Conservation (phyloP, 2,888 invertebrate genomes). For the Cheiracanthium punctorium region DNA sequence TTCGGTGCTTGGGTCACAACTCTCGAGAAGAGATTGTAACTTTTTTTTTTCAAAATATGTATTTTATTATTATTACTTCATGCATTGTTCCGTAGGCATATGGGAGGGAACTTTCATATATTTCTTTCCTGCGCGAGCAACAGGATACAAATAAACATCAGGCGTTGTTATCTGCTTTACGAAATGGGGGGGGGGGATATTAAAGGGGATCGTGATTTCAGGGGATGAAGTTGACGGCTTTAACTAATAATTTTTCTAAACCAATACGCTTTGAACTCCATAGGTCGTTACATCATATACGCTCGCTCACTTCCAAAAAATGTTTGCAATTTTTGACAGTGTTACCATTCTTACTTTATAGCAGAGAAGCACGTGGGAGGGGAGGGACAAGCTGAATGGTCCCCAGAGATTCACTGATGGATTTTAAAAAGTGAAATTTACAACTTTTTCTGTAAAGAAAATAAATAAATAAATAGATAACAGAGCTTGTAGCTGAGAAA, state of each 20-base stretch:
- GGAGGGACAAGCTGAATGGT: no score
- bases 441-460: no score
- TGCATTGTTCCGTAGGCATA: background rate
- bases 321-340: no score
- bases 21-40: background rate
- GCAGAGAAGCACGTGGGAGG: no score
- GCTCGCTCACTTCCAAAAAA: no score
- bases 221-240: background rate
- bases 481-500: no score
- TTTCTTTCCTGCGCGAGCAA: background rate
- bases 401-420: no score
- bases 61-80: slow-evolving; percentile 3
- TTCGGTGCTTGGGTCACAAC: background rate
- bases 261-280: background rate
- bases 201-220: slow-evolving; percentile 1
- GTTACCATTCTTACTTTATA: no score
- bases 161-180: background rate
- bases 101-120: background rate
- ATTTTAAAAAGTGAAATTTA: no score
- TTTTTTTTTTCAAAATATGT: background rate
- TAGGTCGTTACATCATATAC: no score
- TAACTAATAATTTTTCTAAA: background rate
- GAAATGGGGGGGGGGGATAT: background rate
- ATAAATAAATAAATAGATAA: no score
- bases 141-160: slow-evolving; percentile 15